Percentiles rank a stretch among this genome's conserved stretches.
phyloP scores from a whole-genome alignment of 2,888 invertebrate genomes.

The Calameuta idolon region DNA sequence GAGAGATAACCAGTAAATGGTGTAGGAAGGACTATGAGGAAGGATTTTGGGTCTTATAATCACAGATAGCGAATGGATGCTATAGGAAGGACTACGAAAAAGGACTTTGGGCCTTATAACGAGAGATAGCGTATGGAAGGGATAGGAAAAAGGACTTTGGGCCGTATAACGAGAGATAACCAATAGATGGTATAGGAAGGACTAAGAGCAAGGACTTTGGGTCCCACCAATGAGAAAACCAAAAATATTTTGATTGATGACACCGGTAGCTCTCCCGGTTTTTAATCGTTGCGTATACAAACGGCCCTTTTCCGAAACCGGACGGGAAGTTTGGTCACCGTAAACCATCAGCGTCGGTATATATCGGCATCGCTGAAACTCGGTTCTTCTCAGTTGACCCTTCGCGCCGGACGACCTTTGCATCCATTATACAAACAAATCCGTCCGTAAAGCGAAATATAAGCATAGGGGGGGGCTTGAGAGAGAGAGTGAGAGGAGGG shows the following conservation, averaged over 20 bases:
- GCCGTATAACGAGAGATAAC: neutral
- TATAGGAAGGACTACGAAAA: too few species aligned
- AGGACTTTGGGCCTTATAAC: too few species aligned
- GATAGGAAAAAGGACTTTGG: too few species aligned
- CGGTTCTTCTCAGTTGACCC: conserved; percentile 16
- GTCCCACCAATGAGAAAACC: neutral
- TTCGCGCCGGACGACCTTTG: neutral
- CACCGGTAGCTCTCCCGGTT: conserved; percentile 16
- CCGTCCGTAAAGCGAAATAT: conserved; percentile 11
- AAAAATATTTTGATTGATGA: conserved; percentile 39
- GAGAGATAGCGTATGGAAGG: too few species aligned
- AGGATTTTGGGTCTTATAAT: too few species aligned
- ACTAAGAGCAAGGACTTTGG: too few species aligned
- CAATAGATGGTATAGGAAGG: neutral
- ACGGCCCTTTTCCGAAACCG: conserved; percentile 35
- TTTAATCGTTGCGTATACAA: conserved; percentile 17
- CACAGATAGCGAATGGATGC: too few species aligned
- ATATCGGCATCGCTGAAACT: conserved; percentile 9
- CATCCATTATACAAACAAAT: conserved; percentile 13
- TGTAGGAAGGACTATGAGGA: too few species aligned
- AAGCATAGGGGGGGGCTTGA: neutral
- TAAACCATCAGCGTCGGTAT: neutral
- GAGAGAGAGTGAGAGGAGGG: too few species aligned
- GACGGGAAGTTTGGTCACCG: conserved; percentile 14
- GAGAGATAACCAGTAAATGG: too few species aligned